Percentiles rank a stretch among this genome's conserved stretches.
phyloP scores from a whole-genome alignment of 2,888 invertebrate species.

The Romanomermis culicivorax region DNA sequence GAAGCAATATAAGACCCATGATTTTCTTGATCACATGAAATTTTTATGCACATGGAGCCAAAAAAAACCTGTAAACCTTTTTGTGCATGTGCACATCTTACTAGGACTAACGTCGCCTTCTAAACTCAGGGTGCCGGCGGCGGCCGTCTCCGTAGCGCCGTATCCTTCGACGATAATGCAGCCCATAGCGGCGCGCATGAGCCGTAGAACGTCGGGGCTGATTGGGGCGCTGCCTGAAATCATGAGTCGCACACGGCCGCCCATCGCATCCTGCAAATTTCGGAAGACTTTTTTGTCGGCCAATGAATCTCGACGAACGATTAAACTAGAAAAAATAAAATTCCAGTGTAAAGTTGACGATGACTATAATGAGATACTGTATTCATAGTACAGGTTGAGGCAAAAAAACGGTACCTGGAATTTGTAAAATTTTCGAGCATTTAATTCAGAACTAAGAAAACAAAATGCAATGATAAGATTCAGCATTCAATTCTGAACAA shows the following conservation, averaged over 20 bases:
- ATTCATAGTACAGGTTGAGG: too few relatives aligned
- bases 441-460: too few relatives aligned
- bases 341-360: too few relatives aligned
- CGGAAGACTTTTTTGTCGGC: conserved; percentile 33
- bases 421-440: too few relatives aligned
- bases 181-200: conserved; percentile 74
- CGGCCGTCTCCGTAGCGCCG: conserved; percentile 28
- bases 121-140: conserved; percentile 46
- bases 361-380: too few relatives aligned
- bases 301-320: conserved; percentile 30
- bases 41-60: too few relatives aligned
- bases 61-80: too few relatives aligned
- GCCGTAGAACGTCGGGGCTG: conserved; percentile 75
- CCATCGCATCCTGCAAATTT: conserved; percentile 27
- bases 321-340: conserved; percentile 23
- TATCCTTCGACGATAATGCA: conserved; percentile 28
- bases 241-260: conserved; percentile 30
- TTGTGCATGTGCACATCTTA: neutral
- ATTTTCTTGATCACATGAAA: too few relatives aligned
- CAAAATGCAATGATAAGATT: too few relatives aligned
- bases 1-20: too few relatives aligned
- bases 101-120: conserved; percentile 25
- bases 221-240: conserved; percentile 67
- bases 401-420: too few relatives aligned
- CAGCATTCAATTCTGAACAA: too few relatives aligned